phyloP scores from a whole-genome alignment of 1,140 invertebrate species.

The Sminthurinus signatus region DNA sequence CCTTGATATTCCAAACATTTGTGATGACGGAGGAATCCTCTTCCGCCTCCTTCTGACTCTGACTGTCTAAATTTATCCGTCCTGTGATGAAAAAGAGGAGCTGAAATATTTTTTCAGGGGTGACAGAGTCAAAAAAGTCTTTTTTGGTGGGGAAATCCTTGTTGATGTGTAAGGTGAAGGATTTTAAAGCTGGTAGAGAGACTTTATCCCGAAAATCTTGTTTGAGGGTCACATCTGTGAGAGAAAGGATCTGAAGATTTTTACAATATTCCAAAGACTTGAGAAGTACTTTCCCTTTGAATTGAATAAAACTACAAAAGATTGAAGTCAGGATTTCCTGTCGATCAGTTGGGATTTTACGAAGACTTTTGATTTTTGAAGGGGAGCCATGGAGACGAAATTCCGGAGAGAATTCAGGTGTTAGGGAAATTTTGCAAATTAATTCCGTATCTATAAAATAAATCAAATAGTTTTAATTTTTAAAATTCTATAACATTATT shows the following conservation, averaged over 20 bases:
- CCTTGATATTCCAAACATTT: background rate
- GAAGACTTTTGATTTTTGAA: background rate
- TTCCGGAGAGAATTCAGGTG: background rate
- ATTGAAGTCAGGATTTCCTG: background rate
- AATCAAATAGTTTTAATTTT: too few relatives aligned
- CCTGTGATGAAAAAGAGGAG: slow-evolving; percentile 1
- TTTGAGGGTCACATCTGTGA: too few relatives aligned
- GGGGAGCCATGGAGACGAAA: background rate
- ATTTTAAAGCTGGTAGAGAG: too few relatives aligned
- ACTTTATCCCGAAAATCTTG: too few relatives aligned
- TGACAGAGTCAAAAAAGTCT: background rate
- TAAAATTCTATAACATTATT: too few relatives aligned
- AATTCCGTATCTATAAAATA: background rate
- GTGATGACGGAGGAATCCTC: background rate
- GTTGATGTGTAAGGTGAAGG: too few relatives aligned
- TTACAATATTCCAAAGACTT: slow-evolving; percentile 1
- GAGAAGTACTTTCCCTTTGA: background rate
- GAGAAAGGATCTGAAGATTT: too few relatives aligned
- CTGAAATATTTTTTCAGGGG: background rate
- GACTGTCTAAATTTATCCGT: too few relatives aligned
- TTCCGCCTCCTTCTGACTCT: background rate
- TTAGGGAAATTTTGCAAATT: slow-evolving; percentile 1
- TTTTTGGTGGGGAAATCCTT: too few relatives aligned
- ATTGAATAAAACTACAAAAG: background rate
- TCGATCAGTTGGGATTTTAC: background rate